Evolutionary conservation across 2,888 invertebrate species (phyloP).

Genomic region (Campaea margaritaria): DNA sequence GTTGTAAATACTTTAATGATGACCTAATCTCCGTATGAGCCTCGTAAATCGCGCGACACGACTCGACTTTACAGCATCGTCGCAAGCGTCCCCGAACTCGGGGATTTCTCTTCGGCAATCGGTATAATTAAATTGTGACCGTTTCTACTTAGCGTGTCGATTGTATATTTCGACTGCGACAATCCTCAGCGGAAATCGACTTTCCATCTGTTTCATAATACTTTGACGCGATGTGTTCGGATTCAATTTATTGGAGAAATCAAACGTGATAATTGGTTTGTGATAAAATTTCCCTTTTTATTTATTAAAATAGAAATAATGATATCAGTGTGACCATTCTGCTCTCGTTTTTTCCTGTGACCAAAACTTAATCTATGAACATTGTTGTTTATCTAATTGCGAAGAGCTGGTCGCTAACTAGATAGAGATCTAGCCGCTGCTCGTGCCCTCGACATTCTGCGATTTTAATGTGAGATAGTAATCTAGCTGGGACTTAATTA

Average conservation of each 20-base stretch:
- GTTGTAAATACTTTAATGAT: conserved; percentile 31
- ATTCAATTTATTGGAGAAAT: not conserved
- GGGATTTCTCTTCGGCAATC: conserved; percentile 15
- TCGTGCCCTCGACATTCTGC: not conserved
- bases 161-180: conserved; percentile 23
- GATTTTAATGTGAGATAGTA: not conserved
- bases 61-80: conserved; percentile 4
- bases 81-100: conserved; percentile 12
- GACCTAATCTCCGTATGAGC: conserved; percentile 24
- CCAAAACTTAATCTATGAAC: too few species aligned
- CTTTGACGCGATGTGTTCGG: not conserved
- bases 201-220: not conserved
- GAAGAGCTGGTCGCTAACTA: not conserved
- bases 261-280: too few species aligned
- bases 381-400: not conserved
- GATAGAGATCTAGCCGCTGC: conserved; percentile 1
- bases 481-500: conserved; percentile 6
- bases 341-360: too few species aligned
- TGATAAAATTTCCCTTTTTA: too few species aligned
- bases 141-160: conserved; percentile 28
- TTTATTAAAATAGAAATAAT: too few species aligned
- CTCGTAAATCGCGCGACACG: conserved; percentile 28
- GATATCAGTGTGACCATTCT: too few species aligned
- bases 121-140: conserved; percentile 32
- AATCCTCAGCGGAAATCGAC: conserved; percentile 14